phyloP scores from a whole-genome alignment of 2,797 vertebrate species.

The Chaetodon trifasciatus region DNA sequence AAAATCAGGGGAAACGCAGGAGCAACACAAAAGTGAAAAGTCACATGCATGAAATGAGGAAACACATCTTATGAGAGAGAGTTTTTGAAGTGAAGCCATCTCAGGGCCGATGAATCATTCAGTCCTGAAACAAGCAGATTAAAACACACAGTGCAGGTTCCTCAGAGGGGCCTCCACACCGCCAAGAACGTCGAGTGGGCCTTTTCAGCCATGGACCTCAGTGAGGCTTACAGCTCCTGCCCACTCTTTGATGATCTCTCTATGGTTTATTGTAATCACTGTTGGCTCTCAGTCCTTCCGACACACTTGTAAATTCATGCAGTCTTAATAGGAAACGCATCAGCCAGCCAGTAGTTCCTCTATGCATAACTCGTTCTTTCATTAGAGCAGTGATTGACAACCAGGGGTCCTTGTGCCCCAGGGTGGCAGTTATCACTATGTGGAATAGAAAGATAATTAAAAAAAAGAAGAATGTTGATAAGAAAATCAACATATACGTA shows the following conservation, averaged over 20 bases:
- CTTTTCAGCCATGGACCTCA: slow-evolving; percentile 70
- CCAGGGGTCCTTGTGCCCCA: neutral
- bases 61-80: slow-evolving; percentile 46
- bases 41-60: slow-evolving; percentile 59
- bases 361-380: slow-evolving; percentile 41
- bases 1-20: slow-evolving; percentile 35
- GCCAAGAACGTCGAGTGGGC: slow-evolving; percentile 73
- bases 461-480: neutral
- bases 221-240: slow-evolving; percentile 72
- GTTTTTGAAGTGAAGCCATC: slow-evolving; percentile 51
- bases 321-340: slow-evolving; percentile 45
- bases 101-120: slow-evolving; percentile 75
- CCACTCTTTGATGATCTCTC: slow-evolving; percentile 79
- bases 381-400: slow-evolving; percentile 22
- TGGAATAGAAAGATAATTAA: neutral
- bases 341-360: slow-evolving; percentile 41
- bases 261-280: slow-evolving; percentile 70
- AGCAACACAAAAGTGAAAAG: slow-evolving; percentile 47
- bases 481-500: neutral
- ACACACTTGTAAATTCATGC: slow-evolving; percentile 69
- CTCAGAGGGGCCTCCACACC: slow-evolving; percentile 57
- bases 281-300: slow-evolving; percentile 64
- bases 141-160: slow-evolving; percentile 68
- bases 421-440: neutral
- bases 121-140: slow-evolving; percentile 70